These are phyloP conservation scores for Thereva nobilitata DNA, from an alignment of 2,888 invertebrate genomes.

Conservation along the genomic window DNA sequence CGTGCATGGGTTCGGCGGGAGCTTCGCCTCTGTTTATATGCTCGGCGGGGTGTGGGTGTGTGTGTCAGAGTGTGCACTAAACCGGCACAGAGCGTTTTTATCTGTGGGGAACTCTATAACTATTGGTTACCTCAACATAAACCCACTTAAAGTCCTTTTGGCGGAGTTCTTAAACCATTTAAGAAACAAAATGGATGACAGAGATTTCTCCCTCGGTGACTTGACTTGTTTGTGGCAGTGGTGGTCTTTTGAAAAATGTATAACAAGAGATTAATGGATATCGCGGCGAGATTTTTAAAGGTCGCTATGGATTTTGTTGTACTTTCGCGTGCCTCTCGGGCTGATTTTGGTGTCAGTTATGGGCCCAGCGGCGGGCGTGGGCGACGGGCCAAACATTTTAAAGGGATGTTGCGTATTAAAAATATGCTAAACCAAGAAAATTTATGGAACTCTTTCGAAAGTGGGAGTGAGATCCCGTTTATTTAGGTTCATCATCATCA, in stretches of 20 bases:
- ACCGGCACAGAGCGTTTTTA: conserved; percentile 4
- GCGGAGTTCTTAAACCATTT: conserved; percentile 13
- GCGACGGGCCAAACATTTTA: conserved; percentile 27
- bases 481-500: too few relatives aligned
- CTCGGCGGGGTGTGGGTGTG: neutral
- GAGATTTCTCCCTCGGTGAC: neutral
- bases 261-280: conserved; percentile 28
- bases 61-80: neutral
- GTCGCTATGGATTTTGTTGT: neutral
- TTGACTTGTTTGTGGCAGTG: conserved; percentile 6
- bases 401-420: conserved; percentile 33
- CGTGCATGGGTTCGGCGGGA: neutral
- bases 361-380: conserved; percentile 22
- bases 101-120: conserved; percentile 9
- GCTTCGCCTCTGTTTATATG: conserved; percentile 8
- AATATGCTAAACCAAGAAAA: neutral
- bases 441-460: too few relatives aligned
- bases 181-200: conserved; percentile 24
- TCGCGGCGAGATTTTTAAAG: neutral
- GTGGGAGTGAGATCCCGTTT: too few relatives aligned
- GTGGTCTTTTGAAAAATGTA: conserved; percentile 9
- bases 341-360: neutral
- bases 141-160: conserved; percentile 20
- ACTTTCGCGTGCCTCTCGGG: neutral
- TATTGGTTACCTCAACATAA: conserved; percentile 24